Conservation (phyloP, 2,888 invertebrate species). For the Pyrrhosoma nymphula region DNA sequence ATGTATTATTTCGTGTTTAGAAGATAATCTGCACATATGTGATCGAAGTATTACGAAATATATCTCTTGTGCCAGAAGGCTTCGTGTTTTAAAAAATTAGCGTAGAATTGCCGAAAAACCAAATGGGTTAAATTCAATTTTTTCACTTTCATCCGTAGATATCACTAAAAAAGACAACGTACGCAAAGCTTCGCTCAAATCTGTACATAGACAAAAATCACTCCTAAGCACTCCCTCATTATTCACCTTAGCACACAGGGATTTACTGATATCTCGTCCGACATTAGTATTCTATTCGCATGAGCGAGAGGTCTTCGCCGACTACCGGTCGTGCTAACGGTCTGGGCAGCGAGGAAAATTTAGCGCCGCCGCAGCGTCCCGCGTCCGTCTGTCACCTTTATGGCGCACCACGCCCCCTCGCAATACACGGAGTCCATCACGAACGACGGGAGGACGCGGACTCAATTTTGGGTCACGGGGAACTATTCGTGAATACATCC, state of each 20-base stretch:
- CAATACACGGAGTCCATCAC: neutral
- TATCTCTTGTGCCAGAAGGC: too few species aligned
- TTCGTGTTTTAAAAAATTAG: too few species aligned
- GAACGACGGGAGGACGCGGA: neutral
- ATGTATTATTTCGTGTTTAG: too few species aligned
- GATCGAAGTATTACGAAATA: too few species aligned
- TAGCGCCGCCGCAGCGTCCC: neutral
- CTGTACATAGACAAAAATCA: too few species aligned
- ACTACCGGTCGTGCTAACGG: slow-evolving; percentile 16
- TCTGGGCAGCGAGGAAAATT: neutral
- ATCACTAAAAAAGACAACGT: too few species aligned
- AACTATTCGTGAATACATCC: neutral
- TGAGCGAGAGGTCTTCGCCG: neutral
- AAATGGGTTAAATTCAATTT: too few species aligned
- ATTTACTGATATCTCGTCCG: neutral
- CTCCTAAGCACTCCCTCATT: neutral
- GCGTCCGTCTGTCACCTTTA: neutral
- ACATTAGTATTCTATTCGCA: neutral
- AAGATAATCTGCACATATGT: too few species aligned
- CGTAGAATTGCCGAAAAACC: too few species aligned
- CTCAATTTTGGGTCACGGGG: neutral
- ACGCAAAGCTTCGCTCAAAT: too few species aligned
- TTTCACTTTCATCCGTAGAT: too few species aligned
- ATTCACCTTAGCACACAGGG: neutral
- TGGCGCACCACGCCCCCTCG: neutral